phyloP scores from a whole-genome alignment of 2,888 invertebrate species.

The Brachyopa scutellaris region DNA sequence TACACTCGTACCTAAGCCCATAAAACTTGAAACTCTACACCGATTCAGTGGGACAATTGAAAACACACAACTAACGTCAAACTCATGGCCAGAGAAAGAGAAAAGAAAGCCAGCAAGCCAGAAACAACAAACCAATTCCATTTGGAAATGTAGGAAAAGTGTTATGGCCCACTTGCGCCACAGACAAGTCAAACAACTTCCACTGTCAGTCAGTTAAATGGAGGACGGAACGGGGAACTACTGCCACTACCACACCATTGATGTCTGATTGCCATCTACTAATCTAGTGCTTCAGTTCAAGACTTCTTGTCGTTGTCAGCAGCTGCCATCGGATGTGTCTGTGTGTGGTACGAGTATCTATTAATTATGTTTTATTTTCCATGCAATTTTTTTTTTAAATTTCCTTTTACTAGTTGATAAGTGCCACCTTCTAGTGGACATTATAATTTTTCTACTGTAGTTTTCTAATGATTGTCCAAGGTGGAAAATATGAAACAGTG shows the following conservation, averaged over 20 bases:
- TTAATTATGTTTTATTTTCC: constrained; percentile 22
- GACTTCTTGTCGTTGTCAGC: constrained; percentile 39
- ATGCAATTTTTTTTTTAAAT: background rate
- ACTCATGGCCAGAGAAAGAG: constrained; percentile 33
- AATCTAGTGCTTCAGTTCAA: constrained; percentile 21
- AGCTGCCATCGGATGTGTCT: background rate
- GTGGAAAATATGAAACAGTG: background rate
- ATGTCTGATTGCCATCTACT: constrained; percentile 24
- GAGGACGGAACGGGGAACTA: constrained; percentile 1
- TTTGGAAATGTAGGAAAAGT: constrained; percentile 41
- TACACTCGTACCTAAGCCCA: constrained; percentile 22
- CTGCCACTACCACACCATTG: constrained; percentile 1
- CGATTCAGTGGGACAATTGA: constrained; percentile 2
- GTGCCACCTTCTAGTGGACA: background rate
- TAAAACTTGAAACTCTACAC: constrained; percentile 24
- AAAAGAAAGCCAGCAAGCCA: constrained; percentile 42
- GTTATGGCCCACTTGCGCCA: constrained; percentile 52
- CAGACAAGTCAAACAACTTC: constrained; percentile 50
- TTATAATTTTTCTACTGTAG: background rate
- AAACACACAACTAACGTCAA: constrained; percentile 4
- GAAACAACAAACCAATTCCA: constrained; percentile 9
- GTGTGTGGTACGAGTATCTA: constrained; percentile 8
- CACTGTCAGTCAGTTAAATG: constrained; percentile 8
- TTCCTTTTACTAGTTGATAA: background rate
- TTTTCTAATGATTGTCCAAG: constrained; percentile 50